Conservation (phyloP, 2,113 vertebrate genomes). For the Mesocricetus auratus region DNA sequence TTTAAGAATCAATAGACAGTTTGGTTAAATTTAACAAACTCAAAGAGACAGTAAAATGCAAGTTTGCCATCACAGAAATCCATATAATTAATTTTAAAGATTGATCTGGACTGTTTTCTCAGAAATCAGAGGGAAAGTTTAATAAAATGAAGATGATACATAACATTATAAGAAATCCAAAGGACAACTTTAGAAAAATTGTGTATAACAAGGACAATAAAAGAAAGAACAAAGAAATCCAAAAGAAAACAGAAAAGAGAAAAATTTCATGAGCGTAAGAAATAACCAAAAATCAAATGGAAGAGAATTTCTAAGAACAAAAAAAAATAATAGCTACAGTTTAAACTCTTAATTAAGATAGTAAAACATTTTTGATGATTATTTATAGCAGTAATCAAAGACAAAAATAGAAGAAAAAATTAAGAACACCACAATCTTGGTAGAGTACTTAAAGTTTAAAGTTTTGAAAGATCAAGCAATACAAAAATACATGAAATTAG, state of each 20-base stretch:
- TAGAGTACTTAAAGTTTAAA: slow-evolving; percentile 43
- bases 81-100: slow-evolving; percentile 64
- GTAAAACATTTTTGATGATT: not conserved
- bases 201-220: slow-evolving; percentile 32
- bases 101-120: slow-evolving; percentile 60
- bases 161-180: slow-evolving; percentile 62
- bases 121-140: slow-evolving; percentile 67
- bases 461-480: slow-evolving; percentile 38
- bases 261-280: not conserved
- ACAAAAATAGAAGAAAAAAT: slow-evolving; percentile 39
- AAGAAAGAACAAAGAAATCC: slow-evolving; percentile 6
- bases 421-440: not conserved
- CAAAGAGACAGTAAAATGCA: slow-evolving; percentile 46
- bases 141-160: slow-evolving; percentile 64
- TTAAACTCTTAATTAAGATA: slow-evolving; percentile 17
- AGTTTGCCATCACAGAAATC: not conserved
- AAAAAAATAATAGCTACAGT: slow-evolving; percentile 2
- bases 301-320: slow-evolving; percentile 41
- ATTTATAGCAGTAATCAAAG: slow-evolving; percentile 4
- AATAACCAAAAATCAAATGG: not conserved
- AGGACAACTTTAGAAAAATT: slow-evolving; percentile 54
- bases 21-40: slow-evolving; percentile 57
- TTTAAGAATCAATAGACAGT: slow-evolving; percentile 42
- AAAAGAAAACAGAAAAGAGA: slow-evolving; percentile 39
- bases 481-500: slow-evolving; percentile 23